These are phyloP conservation scores for Dynastes tityus DNA, from an alignment of 2,888 invertebrate genomes.

Conservation along the genomic window DNA sequence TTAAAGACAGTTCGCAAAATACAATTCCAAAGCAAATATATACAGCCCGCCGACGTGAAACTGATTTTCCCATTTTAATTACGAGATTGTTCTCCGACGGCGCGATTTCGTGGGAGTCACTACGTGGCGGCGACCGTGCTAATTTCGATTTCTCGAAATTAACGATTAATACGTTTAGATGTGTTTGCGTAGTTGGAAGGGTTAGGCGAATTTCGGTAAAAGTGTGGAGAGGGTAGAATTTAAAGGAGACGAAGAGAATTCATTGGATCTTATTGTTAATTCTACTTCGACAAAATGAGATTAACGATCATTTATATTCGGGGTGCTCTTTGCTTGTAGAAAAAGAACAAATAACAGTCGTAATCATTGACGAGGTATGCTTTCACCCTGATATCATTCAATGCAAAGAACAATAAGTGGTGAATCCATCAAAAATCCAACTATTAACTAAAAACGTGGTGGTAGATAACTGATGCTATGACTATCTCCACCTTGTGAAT, in stretches of 20 bases:
- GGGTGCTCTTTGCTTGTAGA: too few relatives aligned
- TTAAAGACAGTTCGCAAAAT: neutral
- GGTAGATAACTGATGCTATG: too few relatives aligned
- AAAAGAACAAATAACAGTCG: too few relatives aligned
- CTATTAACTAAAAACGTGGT: too few relatives aligned
- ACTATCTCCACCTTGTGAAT: too few relatives aligned
- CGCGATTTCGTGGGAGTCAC: neutral
- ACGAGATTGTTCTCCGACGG: constrained; percentile 21
- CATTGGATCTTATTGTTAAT: neutral
- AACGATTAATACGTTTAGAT: constrained; percentile 49
- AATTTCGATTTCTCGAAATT: constrained; percentile 49
- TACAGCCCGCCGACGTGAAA: constrained; percentile 17
- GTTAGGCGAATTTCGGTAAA: neutral
- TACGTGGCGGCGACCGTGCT: constrained; percentile 4
- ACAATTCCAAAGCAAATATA: constrained; percentile 4
- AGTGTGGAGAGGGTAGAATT: neutral
- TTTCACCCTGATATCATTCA: too few relatives aligned
- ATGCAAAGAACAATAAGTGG: too few relatives aligned
- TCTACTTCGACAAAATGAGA: constrained; percentile 35
- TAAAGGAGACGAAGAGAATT: constrained; percentile 6
- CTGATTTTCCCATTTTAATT: constrained; percentile 33
- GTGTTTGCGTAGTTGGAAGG: constrained; percentile 41
- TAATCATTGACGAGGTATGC: too few relatives aligned
- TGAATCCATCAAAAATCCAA: too few relatives aligned
- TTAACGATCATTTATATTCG: constrained; percentile 29